These are phyloP conservation scores for Babyrousa celebensis DNA, from an alignment of 2,797 vertebrate genomes.

Conservation along the genomic window DNA sequence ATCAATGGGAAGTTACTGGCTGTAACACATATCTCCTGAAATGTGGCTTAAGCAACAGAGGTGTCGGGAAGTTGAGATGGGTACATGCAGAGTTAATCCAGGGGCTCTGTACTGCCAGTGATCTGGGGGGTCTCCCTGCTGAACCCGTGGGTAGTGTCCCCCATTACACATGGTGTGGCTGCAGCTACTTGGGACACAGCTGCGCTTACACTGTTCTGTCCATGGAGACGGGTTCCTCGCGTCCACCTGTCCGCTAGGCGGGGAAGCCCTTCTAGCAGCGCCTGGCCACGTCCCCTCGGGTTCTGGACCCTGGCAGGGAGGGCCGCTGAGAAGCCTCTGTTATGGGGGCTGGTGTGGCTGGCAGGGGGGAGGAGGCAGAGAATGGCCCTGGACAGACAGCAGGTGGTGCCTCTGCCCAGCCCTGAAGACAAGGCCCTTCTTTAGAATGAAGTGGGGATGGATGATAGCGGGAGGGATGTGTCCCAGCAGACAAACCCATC, in stretches of 20 bases:
- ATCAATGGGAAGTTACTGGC: background rate
- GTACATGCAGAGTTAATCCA: background rate
- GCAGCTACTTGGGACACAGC: fast-evolving
- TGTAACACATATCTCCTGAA: background rate
- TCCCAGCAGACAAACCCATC: background rate
- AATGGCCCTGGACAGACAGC: background rate
- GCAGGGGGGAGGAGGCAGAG: background rate
- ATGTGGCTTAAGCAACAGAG: background rate
- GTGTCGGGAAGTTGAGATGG: background rate
- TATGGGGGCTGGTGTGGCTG: fast-evolving
- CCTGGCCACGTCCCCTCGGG: background rate
- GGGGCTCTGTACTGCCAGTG: background rate
- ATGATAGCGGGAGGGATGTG: background rate
- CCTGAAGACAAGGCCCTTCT: background rate
- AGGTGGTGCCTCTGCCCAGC: background rate
- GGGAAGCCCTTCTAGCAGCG: background rate
- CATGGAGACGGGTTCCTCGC: background rate
- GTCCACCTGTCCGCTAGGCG: background rate
- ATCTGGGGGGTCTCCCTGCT: background rate
- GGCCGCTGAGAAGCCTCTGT: background rate
- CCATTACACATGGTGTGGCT: fast-evolving
- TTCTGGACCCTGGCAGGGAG: background rate
- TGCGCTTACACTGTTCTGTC: fast-evolving
- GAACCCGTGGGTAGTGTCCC: background rate
- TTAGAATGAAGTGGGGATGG: background rate